phyloP scores from a whole-genome alignment of 2,797 vertebrate species.

The Anolis apletophallus region DNA sequence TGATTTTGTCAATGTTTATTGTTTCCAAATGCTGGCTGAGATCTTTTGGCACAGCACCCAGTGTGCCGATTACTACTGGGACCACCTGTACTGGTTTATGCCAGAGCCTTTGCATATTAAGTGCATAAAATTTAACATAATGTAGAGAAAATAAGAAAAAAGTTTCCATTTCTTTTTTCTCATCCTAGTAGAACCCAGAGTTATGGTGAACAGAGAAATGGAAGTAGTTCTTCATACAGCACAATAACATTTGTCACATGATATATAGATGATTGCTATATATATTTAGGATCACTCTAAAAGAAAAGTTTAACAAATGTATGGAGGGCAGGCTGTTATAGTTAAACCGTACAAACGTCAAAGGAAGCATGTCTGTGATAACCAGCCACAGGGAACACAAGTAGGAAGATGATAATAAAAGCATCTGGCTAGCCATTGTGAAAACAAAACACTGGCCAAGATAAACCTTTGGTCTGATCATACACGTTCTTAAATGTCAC shows the following conservation, averaged over 20 bases:
- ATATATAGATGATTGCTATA: background rate
- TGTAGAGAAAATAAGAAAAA: background rate
- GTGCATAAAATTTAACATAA: background rate
- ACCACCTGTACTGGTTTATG: too few species aligned
- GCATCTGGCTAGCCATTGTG: background rate
- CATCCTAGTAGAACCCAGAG: background rate
- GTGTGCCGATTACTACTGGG: too few species aligned
- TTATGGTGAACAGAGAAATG: background rate
- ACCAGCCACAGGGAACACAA: background rate
- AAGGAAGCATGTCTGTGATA: background rate
- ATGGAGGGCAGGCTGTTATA: background rate
- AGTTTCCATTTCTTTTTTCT: background rate
- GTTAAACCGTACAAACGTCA: too few species aligned
- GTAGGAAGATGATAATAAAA: background rate
- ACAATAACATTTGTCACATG: background rate
- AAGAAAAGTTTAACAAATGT: background rate
- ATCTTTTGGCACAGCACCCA: too few species aligned
- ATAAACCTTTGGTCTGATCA: background rate
- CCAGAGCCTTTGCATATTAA: too few species aligned
- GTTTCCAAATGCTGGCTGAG: too few species aligned
- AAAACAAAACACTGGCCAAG: background rate
- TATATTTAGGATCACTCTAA: background rate
- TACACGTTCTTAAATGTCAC: background rate
- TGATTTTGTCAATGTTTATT: too few species aligned
- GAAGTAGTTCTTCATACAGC: background rate